Percentiles rank a stretch among this genome's conserved stretches.
Conservation (phyloP, 2,113 vertebrate species). For the Stigmatopora argus region DNA sequence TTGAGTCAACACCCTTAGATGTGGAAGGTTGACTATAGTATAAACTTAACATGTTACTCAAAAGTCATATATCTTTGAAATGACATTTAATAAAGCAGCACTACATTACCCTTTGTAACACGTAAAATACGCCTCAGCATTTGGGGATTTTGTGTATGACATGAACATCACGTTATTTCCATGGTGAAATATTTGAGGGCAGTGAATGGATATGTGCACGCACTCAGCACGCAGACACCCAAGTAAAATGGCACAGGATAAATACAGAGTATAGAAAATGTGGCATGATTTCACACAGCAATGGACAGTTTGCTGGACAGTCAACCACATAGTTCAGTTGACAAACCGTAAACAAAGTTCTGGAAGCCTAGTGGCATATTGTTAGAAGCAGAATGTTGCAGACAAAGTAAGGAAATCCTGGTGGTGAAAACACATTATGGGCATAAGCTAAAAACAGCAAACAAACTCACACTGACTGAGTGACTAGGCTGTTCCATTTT, state of each 20-base stretch:
- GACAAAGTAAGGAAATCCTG: slow-evolving; percentile 5
- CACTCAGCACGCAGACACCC: slow-evolving; percentile 4
- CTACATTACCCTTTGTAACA: background rate
- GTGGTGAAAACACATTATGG: slow-evolving; percentile 2
- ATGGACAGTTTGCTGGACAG: background rate
- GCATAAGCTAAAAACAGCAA: slow-evolving; percentile 3
- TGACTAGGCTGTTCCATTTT: slow-evolving; percentile 33
- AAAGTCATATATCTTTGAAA: slow-evolving; percentile 1
- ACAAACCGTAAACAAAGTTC: slow-evolving; percentile 8
- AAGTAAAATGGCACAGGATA: slow-evolving; percentile 9
- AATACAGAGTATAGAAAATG: slow-evolving; percentile 13
- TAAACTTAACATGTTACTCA: background rate
- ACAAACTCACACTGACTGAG: background rate
- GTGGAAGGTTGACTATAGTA: background rate
- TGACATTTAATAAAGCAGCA: slow-evolving; percentile 2
- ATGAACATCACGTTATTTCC: slow-evolving; percentile 3
- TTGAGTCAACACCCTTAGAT: background rate
- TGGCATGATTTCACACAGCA: slow-evolving; percentile 6
- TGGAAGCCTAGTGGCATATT: slow-evolving; percentile 6
- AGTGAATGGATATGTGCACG: slow-evolving; percentile 13
- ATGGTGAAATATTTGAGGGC: slow-evolving; percentile 11
- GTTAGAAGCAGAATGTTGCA: background rate
- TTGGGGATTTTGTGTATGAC: background rate
- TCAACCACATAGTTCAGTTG: background rate
- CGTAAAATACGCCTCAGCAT: slow-evolving; percentile 3